Evolutionary conservation across 2,888 invertebrate species (phyloP).

Genomic region (Torymus auratus): DNA sequence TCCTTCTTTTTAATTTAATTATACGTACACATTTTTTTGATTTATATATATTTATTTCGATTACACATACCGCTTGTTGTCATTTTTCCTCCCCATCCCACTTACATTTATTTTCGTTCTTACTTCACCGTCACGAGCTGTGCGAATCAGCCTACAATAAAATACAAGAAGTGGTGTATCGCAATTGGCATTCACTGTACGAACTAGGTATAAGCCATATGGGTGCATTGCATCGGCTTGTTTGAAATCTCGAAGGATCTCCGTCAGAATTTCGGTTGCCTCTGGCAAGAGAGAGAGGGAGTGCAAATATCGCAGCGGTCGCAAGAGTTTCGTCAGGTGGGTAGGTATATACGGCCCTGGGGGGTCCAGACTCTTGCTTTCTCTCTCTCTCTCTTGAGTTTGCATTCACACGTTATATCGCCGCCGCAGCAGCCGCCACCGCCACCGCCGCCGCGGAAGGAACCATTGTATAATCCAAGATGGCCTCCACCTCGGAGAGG

Average conservation of each 20-base stretch:
- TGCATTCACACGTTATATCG: constrained; percentile 74
- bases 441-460: constrained; percentile 68
- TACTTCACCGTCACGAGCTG: too few relatives aligned
- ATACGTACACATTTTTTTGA: constrained; percentile 4
- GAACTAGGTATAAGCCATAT: too few relatives aligned
- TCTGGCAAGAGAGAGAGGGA: not conserved
- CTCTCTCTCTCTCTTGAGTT: constrained; percentile 64
- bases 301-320: constrained; percentile 27
- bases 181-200: too few relatives aligned
- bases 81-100: too few relatives aligned
- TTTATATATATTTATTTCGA: constrained; percentile 12
- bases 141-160: not conserved
- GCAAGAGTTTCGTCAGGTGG: constrained; percentile 45
- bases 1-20: constrained; percentile 32
- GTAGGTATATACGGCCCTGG: constrained; percentile 45
- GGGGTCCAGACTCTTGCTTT: constrained; percentile 46
- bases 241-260: constrained; percentile 8
- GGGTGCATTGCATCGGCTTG: not conserved
- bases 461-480: constrained; percentile 79
- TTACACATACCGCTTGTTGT: constrained; percentile 17
- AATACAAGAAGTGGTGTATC: not conserved
- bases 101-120: too few relatives aligned
- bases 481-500: constrained; percentile 79
- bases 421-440: constrained; percentile 54
- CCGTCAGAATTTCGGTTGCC: too few relatives aligned